phyloP scores from a whole-genome alignment of 35 echinoderm and acorn worm species.

The Ophioderma brevispina region DNA sequence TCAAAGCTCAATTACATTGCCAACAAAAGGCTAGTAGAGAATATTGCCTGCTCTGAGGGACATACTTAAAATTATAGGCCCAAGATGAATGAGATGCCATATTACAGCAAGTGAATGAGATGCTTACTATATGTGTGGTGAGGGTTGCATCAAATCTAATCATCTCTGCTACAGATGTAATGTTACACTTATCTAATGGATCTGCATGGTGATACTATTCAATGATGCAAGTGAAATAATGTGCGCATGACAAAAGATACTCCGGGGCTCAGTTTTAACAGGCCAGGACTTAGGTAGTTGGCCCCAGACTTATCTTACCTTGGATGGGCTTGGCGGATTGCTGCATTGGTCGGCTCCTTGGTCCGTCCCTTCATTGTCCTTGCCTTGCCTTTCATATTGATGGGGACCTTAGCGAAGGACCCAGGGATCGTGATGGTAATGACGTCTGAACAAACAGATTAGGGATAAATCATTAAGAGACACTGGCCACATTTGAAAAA shows the following conservation, averaged over 20 bases:
- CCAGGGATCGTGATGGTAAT: conserved; percentile 77
- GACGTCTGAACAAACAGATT: conserved; percentile 48
- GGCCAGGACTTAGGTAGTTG: conserved; percentile 93
- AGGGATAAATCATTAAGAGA: too few species aligned
- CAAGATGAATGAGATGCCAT: too few species aligned
- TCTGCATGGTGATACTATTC: conserved; percentile 58
- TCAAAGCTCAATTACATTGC: too few species aligned
- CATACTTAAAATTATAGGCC: too few species aligned
- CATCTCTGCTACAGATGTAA: too few species aligned
- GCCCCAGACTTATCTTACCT: conserved; percentile 60
- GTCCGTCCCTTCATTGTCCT: conserved; percentile 61
- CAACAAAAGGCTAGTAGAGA: too few species aligned
- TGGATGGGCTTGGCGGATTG: conserved; percentile 60
- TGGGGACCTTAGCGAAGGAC: conserved; percentile 94
- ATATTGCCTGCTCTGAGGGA: too few species aligned
- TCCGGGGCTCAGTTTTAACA: conserved; percentile 75
- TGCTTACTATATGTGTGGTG: too few species aligned
- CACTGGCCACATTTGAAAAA: background rate
- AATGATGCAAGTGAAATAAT: conserved; percentile 4
- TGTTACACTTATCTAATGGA: conserved; percentile 49
- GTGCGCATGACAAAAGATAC: conserved; percentile 41
- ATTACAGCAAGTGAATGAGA: too few species aligned
- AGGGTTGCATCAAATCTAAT: too few species aligned
- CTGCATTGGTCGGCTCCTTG: conserved; percentile 24
- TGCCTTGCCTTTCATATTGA: conserved; percentile 82